These are phyloP conservation scores for Formica aserva DNA, from an alignment of 2,888 invertebrate genomes.

Conservation along the genomic window DNA sequence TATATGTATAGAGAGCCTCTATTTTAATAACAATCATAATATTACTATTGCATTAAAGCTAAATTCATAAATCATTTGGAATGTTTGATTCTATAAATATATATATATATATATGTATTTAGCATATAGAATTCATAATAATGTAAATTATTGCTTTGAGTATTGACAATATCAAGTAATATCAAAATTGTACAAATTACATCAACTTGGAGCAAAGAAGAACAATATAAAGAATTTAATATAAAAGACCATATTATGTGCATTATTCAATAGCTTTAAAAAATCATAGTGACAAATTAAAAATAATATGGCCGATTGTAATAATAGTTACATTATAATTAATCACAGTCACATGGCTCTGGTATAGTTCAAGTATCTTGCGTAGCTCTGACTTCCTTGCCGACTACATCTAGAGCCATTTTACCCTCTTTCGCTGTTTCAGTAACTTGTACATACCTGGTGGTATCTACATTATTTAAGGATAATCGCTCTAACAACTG, in stretches of 20 bases:
- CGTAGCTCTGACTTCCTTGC: conserved; percentile 78
- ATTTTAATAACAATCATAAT: conserved; percentile 2
- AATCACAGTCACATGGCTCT: neutral
- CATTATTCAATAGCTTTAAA: conserved; percentile 7
- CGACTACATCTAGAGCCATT: conserved; percentile 78
- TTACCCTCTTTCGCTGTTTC: conserved; percentile 81
- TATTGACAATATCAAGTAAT: conserved; percentile 24
- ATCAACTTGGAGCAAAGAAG: neutral
- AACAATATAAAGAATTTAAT: neutral
- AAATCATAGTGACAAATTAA: neutral
- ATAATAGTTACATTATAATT: neutral
- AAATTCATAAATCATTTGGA: conserved; percentile 1
- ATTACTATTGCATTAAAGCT: neutral
- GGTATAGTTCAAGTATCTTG: conserved; percentile 65
- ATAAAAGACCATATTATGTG: neutral
- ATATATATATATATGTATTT: conserved; percentile 6
- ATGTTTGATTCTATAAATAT: neutral
- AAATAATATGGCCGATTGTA: neutral
- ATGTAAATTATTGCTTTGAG: neutral
- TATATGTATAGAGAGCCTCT: neutral
- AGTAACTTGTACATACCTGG: conserved; percentile 86
- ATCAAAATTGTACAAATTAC: neutral
- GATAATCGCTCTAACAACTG: conserved; percentile 86
- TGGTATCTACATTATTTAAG: conserved; percentile 82
- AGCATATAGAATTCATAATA: conserved; percentile 6